Base-by-base conservation (phyloP, 2,797 vertebrate species). In the Alca torda region DNA sequence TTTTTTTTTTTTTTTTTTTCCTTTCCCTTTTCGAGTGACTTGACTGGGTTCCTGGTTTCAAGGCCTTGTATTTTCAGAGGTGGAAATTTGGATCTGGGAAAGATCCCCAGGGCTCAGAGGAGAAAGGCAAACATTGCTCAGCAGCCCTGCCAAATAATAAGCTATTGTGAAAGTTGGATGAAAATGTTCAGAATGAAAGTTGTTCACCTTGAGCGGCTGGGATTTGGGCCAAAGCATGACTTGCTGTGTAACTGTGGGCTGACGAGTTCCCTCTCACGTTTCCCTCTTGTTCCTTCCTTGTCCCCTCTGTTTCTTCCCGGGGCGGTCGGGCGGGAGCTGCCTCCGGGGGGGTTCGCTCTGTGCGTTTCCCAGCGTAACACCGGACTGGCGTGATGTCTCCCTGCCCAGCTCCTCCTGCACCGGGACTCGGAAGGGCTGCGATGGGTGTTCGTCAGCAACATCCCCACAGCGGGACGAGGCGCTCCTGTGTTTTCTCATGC, bases 121-220 rank as follows among this genome's bases (percentile, higher is more conserved):
- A 94, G 93, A 93, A 92, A 93, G 81, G 93, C 93, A 97, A 92
- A 90, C 63, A 82, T 76, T 87, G 95, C 95, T 96, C 70, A 94
- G 93, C 94, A 90, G 70, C 88, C 11, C 35, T 1, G 3, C 0
- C 12, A 24, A 59, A 96, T 89, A 97, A 94, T 90, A 67, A 97
- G 31, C 90, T 70, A 93, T 96, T 97, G 95, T 96, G 86, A 45
- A 37, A 67, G 89, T 0, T 61, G 67, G 83, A 45, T 84, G 90
- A 43, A 60, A 87, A 41, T 2, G 16, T 50, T 74, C 39, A 6
- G 84, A 30, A 13, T 90, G 93, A 61, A 92, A 90, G 81, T 70
- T 78, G 84, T 87, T 96, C 95, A 94, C 96, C 95, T 96, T 65
- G 81, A 89, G 90, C 9, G 59, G 70, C 45, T 94, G 95, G 92